A percentile compares a stretch with the other conserved stretches of the same genome.
Conservation (phyloP, 2,113 vertebrate species). For the Labrus mixtus region DNA sequence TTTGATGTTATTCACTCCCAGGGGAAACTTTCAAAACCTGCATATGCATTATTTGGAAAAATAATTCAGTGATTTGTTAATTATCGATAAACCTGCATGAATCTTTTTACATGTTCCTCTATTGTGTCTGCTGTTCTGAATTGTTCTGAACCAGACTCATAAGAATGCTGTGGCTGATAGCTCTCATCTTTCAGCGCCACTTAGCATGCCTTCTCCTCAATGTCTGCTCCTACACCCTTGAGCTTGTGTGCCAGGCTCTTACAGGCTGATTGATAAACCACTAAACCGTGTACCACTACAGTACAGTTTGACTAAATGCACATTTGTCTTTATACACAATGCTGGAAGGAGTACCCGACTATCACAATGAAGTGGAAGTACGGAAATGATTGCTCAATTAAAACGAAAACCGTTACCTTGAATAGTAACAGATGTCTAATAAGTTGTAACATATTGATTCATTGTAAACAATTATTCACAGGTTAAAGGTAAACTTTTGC, state of each 20-base stretch:
- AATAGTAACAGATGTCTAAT: no score
- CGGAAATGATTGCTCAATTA: no score
- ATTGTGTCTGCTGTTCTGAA: slow-evolving; percentile 4
- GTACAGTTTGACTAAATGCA: slow-evolving; percentile 16
- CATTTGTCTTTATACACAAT: background rate
- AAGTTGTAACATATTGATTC: no score
- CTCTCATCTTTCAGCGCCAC: slow-evolving; percentile 38
- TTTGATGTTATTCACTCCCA: slow-evolving; percentile 3
- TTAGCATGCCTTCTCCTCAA: slow-evolving; percentile 35
- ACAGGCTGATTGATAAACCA: slow-evolving; percentile 23
- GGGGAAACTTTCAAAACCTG: background rate
- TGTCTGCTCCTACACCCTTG: slow-evolving; percentile 2
- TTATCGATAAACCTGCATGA: background rate
- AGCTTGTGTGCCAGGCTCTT: slow-evolving; percentile 14
- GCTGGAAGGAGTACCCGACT: background rate
- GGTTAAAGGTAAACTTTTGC: no score
- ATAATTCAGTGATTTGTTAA: no score
- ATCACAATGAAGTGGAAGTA: background rate
- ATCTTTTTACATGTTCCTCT: background rate
- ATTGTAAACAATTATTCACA: no score
- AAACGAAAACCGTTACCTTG: background rate
- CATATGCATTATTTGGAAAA: background rate
- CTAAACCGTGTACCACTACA: slow-evolving; percentile 13
- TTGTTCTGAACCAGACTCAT: slow-evolving; percentile 8
- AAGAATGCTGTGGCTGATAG: slow-evolving; percentile 26